Evolutionary conservation across 2,797 vertebrate genomes (phyloP).

Genomic region (Semaprochilodus insignis): DNA sequence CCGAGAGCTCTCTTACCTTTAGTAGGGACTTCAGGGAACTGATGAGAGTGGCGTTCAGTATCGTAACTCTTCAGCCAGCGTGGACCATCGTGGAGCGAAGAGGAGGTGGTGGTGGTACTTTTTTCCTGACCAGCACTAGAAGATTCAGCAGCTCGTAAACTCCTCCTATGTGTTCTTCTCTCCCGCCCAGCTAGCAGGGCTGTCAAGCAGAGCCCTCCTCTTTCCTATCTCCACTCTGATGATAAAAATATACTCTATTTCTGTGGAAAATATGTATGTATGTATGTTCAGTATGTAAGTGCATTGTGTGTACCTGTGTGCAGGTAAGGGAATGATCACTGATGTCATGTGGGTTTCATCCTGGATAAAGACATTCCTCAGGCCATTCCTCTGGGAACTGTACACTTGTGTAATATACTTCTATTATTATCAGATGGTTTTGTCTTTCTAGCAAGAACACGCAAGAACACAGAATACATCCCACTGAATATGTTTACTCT

Average conservation of each 20-base stretch:
- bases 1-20: slow-evolving; percentile 41
- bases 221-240: neutral
- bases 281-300: no score
- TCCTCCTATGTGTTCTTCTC: slow-evolving; percentile 35
- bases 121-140: slow-evolving; percentile 17
- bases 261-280: no score
- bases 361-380: no score
- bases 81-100: slow-evolving; percentile 18
- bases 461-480: neutral
- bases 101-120: neutral
- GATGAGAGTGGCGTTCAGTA: neutral
- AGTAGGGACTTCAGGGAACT: neutral
- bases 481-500: neutral
- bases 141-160: slow-evolving; percentile 7
- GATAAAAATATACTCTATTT: no score
- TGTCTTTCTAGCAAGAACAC: neutral
- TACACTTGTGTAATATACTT: no score
- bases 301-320: no score
- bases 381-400: no score
- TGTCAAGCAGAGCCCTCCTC: slow-evolving; percentile 4
- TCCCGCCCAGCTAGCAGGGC: slow-evolving; percentile 5
- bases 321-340: no score
- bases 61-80: slow-evolving; percentile 1
- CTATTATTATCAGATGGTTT: no score
- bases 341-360: no score